Evolutionary conservation across 53 echinoderm and acorn worm species (phyloP), one percentile per base, ranked within the genome.

Genomic region (Arbacia lixula): DNA sequence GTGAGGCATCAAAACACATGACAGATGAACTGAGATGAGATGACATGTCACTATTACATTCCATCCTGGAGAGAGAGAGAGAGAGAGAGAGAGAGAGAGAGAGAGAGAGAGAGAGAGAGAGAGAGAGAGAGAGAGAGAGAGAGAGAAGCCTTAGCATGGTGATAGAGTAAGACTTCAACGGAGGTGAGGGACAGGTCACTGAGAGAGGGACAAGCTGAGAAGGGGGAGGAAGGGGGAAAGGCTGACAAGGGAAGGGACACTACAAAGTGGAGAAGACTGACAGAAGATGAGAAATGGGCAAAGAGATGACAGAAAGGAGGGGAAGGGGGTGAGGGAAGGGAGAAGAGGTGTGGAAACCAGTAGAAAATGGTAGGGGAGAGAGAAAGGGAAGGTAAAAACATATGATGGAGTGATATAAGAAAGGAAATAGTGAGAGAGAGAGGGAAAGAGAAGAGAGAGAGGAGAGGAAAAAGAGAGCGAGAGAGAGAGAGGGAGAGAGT

Each of bases 31-130:
- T n/a, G n/a, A n/a, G n/a, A n/a, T n/a, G n/a, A n/a, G n/a, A n/a
- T 42, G 43, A 69, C 43, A 43, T 69, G 69, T 69, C 69, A 69
- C 69, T 69, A 43, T 69, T 69, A 43, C 40, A 69, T 69, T 69
- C 69, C 46, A 46, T 46, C 49, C 40, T 69, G 29, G 28, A 31
- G 69, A 46, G 14, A 50, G n/a, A 32, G 20, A 73, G 38, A 66
- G n/a, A n/a, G 46, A 46, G 46, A 46, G 46, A 46, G 46, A 46
- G 46, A 46, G 46, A 46, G 46, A 46, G 46, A 46, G 46, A 46
- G 46, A 46, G 46, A 46, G 46, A 46, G 46, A 46, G 46, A 46
- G 46, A 46, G 46, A 46, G 46, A 46, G 46, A 46, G 46, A 46
- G 46, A 46, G 46, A 46, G 46, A 46, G 67, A 37, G 38, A 66